phyloP scores from a whole-genome alignment of 2,113 vertebrate genomes.

The human region GRCh38 chr3:131739501-131740000 shows the following conservation, averaged over 20 bases:
- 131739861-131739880: background rate
- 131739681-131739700: background rate
- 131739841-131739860: background rate
- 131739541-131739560: background rate
- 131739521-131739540: background rate
- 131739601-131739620: background rate
- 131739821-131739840: background rate
- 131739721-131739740: background rate
- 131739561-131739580: background rate
- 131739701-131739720: background rate
- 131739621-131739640: background rate
- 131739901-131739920: background rate
- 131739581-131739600: background rate
- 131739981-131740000: background rate
- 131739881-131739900: background rate
- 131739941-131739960: background rate
- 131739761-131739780: background rate
- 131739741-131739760: background rate
- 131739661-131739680: background rate
- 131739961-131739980: background rate
- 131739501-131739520: background rate
- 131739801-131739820: background rate
- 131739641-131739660: background rate
- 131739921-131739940: background rate
- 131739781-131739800: background rate